Base-by-base conservation (phyloP, 2,113 vertebrate genomes). In the Malurus elegans region DNA sequence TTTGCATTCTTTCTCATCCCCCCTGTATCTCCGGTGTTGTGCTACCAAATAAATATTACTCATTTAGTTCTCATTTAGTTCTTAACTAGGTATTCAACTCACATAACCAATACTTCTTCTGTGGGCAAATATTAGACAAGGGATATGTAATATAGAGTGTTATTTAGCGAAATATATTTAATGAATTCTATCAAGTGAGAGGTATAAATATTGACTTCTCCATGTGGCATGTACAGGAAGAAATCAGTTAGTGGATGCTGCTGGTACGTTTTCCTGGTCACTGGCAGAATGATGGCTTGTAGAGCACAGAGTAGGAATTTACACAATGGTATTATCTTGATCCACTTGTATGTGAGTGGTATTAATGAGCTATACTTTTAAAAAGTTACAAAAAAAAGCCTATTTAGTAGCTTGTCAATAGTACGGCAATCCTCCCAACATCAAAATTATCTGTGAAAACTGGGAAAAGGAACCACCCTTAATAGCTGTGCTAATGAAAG, bases 41-140 rank as follows among this genome's bases (percentile, higher is more conserved):
- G 61, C 86, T 81, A 76, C 60, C 82, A 88, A 95, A 96, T 97
- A 95, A 97, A 97, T 97, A 97, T 96, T 97, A 95, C 92, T 93
- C 84, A 73, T 48, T n/a, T 76, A 87, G 70, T 75, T 75, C 67
- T 87, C 65, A 84, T 94, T 94, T 86, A 81, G n/a, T 85, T 92
- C 86, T 70, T 92, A 94, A 91, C 53, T 75, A 92, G 54, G 64
- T 29, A 32, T 92, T 96, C 79, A 80, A 88, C 85, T 88, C 88
- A 81, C 75, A 51, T 80, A 48, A 94, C 75, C 94, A 97, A 97
- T 92, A 90, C 67, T 80, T 69, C 34, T 79, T 88, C 70, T 54
- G 42, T 93, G 54, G 73, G 83, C 95, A 97, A 95, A 96, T 93
- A 96, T 94, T 94, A 88, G 90, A 45, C 85, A 86, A 91, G 62